These are phyloP conservation scores for Nemotelus pantherinus DNA, from an alignment of 2,888 invertebrate genomes.

Conservation along the genomic window DNA sequence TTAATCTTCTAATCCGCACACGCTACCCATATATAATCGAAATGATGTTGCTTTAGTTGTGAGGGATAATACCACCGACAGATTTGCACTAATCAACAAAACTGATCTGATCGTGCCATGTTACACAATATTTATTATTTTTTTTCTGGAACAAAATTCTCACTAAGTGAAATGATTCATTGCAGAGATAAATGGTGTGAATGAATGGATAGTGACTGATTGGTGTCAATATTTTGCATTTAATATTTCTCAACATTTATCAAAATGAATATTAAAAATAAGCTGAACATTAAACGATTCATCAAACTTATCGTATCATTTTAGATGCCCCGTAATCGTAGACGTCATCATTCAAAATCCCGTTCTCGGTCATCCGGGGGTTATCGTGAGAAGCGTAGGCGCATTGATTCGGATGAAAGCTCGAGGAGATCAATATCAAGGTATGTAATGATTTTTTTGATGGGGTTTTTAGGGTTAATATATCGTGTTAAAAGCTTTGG, in stretches of 20 bases:
- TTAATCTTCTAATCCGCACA: constrained; percentile 29
- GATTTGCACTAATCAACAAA: no score
- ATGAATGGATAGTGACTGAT: no score
- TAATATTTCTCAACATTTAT: no score
- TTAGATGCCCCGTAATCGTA: constrained; percentile 85
- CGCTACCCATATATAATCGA: not conserved
- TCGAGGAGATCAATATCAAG: constrained; percentile 58
- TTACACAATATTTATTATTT: no score
- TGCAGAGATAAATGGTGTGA: no score
- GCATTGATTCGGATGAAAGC: constrained; percentile 71
- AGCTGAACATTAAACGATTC: no score
- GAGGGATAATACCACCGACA: not conserved
- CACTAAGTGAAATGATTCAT: not conserved
- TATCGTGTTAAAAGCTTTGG: not conserved
- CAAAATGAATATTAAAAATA: no score
- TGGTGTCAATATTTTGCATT: no score
- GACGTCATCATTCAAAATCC: constrained; percentile 79
- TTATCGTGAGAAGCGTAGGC: constrained; percentile 72
- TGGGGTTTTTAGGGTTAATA: not conserved
- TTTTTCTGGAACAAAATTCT: not conserved
- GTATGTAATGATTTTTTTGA: constrained; percentile 42
- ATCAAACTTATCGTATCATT: constrained; percentile 52
- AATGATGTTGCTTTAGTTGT: constrained; percentile 4
- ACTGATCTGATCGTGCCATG: no score
- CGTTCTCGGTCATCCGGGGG: constrained; percentile 67